phyloP scores from a whole-genome alignment of 2,113 vertebrate species.

The Micronisus gabar region DNA sequence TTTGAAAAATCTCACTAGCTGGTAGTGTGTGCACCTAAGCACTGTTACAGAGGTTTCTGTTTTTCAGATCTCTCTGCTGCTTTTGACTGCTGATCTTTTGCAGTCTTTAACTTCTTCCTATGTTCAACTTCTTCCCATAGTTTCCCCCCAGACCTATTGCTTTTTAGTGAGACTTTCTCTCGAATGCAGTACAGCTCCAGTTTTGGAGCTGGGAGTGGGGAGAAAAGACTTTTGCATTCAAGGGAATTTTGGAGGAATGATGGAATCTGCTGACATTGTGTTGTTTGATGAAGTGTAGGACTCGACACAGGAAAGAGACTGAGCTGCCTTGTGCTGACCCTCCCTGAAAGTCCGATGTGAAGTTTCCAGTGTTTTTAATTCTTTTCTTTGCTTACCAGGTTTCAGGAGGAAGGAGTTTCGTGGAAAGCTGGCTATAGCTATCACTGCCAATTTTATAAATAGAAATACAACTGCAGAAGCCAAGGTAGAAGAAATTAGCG shows the following conservation, averaged over 20 bases:
- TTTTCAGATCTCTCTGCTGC: background rate
- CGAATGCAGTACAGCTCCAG: background rate
- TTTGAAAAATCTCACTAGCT: background rate
- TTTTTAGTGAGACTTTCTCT: background rate
- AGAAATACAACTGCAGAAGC: conserved; percentile 96
- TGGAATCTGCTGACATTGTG: background rate
- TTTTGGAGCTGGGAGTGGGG: background rate
- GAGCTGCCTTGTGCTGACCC: background rate
- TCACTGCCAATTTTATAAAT: conserved; percentile 98
- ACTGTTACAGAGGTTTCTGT: background rate
- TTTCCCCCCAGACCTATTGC: background rate
- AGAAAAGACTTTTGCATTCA: background rate
- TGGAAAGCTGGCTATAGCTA: conserved; percentile 95
- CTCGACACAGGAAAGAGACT: background rate
- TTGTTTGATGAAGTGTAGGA: background rate
- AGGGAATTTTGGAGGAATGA: background rate
- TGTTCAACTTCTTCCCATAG: background rate
- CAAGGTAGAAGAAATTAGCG: conserved; percentile 97
- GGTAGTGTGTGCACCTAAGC: background rate
- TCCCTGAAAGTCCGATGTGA: background rate
- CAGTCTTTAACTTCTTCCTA: background rate
- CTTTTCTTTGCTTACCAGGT: conserved; percentile 70
- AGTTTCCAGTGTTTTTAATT: background rate
- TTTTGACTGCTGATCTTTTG: background rate
- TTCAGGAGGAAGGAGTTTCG: conserved; percentile 96